These are phyloP conservation scores for Heliopora coerulea DNA, from an alignment of 92 coral and sea anemone genomes.

Conservation along the genomic window DNA sequence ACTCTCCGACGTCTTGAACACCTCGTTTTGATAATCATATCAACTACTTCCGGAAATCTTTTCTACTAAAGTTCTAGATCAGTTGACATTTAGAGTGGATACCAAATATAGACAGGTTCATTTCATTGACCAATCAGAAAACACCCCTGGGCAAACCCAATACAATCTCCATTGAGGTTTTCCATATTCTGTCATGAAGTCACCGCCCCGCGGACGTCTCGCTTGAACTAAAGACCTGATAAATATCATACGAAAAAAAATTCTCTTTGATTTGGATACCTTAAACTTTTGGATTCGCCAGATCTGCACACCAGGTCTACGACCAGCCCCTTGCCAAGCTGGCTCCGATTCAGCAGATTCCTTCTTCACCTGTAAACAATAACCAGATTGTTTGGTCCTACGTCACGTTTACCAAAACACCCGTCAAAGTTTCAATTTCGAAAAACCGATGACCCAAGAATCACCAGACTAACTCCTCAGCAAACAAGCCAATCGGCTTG, in stretches of 20 bases:
- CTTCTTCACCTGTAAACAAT: conserved; percentile 55
- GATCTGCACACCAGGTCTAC: conserved; percentile 59
- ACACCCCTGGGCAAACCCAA: conserved; percentile 31
- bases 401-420: neutral
- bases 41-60: too few species aligned
- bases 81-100: too few species aligned
- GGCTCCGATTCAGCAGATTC: conserved; percentile 61
- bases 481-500: neutral
- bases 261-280: conserved; percentile 38
- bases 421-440: neutral
- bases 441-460: neutral
- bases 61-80: too few species aligned
- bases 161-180: neutral
- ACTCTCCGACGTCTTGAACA: too few species aligned
- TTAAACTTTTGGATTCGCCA: conserved; percentile 78
- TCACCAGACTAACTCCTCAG: too few species aligned
- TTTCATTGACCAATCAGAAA: conserved; percentile 19
- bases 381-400: neutral
- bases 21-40: too few species aligned
- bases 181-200: neutral
- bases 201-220: neutral
- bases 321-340: conserved; percentile 77
- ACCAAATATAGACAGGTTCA: conserved; percentile 14
- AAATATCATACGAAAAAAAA: neutral
- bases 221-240: neutral